A percentile compares a stretch with the other conserved stretches of the same genome.
Evolutionary conservation across 1,140 invertebrate species (phyloP).

Genomic region (Arion vulgaris): DNA sequence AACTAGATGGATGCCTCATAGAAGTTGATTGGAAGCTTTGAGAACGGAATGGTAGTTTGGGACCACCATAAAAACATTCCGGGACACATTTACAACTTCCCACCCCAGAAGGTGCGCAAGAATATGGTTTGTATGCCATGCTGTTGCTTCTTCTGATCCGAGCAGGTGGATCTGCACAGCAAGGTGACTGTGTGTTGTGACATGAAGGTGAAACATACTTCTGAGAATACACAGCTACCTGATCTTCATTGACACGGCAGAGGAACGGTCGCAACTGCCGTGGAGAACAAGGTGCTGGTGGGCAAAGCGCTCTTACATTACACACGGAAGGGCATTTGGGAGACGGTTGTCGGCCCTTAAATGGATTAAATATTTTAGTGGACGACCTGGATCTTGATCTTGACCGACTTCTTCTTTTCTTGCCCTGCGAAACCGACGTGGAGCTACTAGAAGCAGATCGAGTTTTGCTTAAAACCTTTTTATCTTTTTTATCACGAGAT

Average conservation of each 20-base stretch:
- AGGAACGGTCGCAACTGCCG: background rate
- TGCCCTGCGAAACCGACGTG: background rate
- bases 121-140: background rate
- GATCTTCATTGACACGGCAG: background rate
- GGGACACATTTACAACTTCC: background rate
- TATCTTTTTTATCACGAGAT: background rate
- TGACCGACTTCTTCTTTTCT: background rate
- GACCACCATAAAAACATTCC: background rate
- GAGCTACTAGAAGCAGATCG: background rate
- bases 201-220: background rate
- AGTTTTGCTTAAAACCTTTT: background rate
- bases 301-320: background rate
- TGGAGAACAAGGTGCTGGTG: background rate
- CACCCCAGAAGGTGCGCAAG: background rate
- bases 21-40: slow-evolving; percentile 7
- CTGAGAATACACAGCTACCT: background rate
- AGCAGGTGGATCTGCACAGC: background rate
- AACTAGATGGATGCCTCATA: background rate
- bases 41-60: background rate
- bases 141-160: background rate
- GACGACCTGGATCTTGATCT: background rate
- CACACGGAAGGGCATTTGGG: background rate
- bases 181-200: background rate
- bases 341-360: background rate
- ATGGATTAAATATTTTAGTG: background rate